Conservation (phyloP, 2,888 invertebrate genomes). For the Phengaris arion region DNA sequence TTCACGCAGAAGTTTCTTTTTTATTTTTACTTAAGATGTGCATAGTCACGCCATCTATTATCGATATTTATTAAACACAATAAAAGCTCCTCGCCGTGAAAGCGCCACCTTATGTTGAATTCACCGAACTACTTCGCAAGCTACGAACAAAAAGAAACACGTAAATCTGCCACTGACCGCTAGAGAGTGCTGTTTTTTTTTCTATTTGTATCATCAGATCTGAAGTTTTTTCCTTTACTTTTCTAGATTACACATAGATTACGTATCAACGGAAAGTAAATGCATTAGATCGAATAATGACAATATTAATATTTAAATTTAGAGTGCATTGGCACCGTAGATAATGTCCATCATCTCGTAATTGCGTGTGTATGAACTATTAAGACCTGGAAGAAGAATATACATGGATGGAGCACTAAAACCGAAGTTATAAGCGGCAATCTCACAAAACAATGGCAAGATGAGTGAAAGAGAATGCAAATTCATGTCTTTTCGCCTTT, state of each 20-base stretch:
- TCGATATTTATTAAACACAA: background rate
- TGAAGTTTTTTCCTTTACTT: constrained; percentile 30
- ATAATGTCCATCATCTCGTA: too few species aligned
- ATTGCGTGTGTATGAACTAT: too few species aligned
- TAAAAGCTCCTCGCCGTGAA: background rate
- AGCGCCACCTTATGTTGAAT: constrained; percentile 46
- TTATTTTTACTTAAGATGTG: constrained; percentile 36
- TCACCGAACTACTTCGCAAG: constrained; percentile 26
- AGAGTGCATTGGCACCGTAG: too few species aligned
- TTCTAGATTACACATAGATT: constrained; percentile 16
- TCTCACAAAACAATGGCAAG: too few species aligned
- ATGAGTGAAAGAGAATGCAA: too few species aligned
- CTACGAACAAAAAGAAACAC: constrained; percentile 48
- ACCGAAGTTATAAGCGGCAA: too few species aligned
- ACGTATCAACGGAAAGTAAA: background rate
- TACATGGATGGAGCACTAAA: too few species aligned
- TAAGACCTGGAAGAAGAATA: too few species aligned
- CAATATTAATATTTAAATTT: background rate
- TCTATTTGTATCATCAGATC: constrained; percentile 45
- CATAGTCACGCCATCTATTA: constrained; percentile 53
- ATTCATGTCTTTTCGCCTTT: too few species aligned
- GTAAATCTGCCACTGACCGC: constrained; percentile 47
- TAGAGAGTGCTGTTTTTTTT: constrained; percentile 66
- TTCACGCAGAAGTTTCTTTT: background rate
- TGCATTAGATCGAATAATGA: background rate